Evolutionary conservation across 2,797 vertebrate genomes (phyloP).

Genomic region (Triplophysa yarkandensis): DNA sequence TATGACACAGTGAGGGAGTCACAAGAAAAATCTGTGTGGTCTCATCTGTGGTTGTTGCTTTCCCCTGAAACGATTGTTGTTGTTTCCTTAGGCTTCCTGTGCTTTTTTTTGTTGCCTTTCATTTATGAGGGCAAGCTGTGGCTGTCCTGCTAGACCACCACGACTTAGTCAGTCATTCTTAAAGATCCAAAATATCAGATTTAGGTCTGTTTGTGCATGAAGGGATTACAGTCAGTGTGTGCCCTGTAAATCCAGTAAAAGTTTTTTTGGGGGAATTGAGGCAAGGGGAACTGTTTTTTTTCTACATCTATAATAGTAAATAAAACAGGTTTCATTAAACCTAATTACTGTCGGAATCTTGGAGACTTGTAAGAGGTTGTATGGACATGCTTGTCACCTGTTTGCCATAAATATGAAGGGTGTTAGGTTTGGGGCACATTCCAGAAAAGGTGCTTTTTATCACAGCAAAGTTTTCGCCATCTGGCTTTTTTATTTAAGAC

Average conservation of each 20-base stretch:
- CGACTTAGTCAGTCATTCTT: slow-evolving; percentile 23
- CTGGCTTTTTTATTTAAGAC: slow-evolving; percentile 57
- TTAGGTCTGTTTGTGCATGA: slow-evolving; percentile 18
- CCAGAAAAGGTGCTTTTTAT: slow-evolving; percentile 60
- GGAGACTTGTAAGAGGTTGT: slow-evolving; percentile 62
- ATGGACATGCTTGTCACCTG: slow-evolving; percentile 64
- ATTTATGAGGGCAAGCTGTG: slow-evolving; percentile 31
- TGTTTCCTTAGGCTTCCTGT: slow-evolving; percentile 32
- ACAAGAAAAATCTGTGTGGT: slow-evolving; percentile 44
- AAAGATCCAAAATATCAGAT: slow-evolving; percentile 16
- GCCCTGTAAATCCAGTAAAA: slow-evolving; percentile 31
- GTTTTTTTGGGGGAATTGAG: slow-evolving; percentile 42
- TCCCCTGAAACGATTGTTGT: slow-evolving; percentile 30
- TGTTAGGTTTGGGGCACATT: slow-evolving; percentile 55
- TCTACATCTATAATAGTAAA: slow-evolving; percentile 61
- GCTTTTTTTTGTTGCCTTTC: slow-evolving; percentile 43
- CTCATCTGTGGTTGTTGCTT: slow-evolving; percentile 23
- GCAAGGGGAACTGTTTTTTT: slow-evolving; percentile 49
- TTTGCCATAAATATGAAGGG: slow-evolving; percentile 66
- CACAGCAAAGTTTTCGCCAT: slow-evolving; percentile 52
- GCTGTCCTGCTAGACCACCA: slow-evolving; percentile 37
- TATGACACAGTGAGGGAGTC: slow-evolving; percentile 37
- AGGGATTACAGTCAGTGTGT: slow-evolving; percentile 45
- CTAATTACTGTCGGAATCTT: slow-evolving; percentile 66
- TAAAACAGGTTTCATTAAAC: slow-evolving; percentile 66